A percentile compares a stretch with the other conserved stretches of the same genome.
Evolutionary conservation across 2,888 invertebrate species (phyloP).

Genomic region (Acholoe squamosa): DNA sequence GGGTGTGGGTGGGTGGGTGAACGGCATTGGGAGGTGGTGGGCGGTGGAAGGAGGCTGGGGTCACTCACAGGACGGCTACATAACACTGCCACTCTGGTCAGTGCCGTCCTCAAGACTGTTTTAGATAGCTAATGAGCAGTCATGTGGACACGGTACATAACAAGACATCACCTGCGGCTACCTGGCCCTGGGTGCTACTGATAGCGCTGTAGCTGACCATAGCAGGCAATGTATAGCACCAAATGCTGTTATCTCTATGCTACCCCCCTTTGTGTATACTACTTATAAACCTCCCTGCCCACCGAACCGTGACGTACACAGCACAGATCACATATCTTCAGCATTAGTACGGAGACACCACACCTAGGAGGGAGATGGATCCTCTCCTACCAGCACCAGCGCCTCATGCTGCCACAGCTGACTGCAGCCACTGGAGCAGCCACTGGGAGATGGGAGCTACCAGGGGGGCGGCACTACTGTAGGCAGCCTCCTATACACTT

Average conservation of each 20-base stretch:
- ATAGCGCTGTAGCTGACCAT: background rate
- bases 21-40: background rate
- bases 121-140: background rate
- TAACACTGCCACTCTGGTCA: background rate
- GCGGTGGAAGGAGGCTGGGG: background rate
- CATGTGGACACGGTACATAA: background rate
- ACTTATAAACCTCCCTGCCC: too few species aligned
- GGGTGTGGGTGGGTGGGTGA: background rate
- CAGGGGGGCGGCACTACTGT: too few species aligned
- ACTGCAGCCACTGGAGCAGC: background rate
- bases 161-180: background rate
- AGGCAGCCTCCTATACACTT: too few species aligned
- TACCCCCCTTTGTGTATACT: background rate
- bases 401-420: too few species aligned
- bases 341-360: too few species aligned
- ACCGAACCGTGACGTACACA: too few species aligned
- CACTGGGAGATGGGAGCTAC: too few species aligned
- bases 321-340: too few species aligned
- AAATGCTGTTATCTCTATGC: background rate
- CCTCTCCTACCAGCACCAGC: too few species aligned
- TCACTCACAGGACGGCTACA: background rate
- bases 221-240: too few species aligned
- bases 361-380: too few species aligned
- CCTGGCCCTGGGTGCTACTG: background rate
- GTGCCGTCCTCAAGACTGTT: constrained; percentile 9